Evolutionary conservation across 2,797 vertebrate species (phyloP), one percentile per base, ranked within the genome.

Genomic region (Botia almorhae): DNA sequence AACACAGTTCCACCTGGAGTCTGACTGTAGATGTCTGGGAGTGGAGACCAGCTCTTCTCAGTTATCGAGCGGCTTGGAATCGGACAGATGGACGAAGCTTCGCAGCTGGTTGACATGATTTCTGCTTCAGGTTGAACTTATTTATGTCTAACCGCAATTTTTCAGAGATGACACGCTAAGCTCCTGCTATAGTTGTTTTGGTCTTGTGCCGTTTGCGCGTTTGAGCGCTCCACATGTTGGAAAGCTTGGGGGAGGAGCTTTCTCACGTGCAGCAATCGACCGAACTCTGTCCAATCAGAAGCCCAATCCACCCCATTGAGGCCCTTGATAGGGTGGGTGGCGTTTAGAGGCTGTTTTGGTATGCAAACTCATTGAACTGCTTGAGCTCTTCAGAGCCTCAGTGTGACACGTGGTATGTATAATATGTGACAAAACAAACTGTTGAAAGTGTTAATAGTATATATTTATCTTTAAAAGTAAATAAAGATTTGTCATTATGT

Each of bases 11-110:
- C 90, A 39, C 88, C 86, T 0, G 3, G 90, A 0, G 80, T 91
- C 78, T 87, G 90, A 86, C 91, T 88, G 90, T 88, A 93, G 85
- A 82, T 82, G 51, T 90, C 76, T 0, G 74, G 65, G 2, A 87
- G 75, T 26, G 84, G 85, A 29, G 88, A 67, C 83, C 86, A 86
- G 83, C 71, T 80, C 13, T 87, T 75, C 17, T 83, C 19, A 4
- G 46, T 73, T 0, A 48, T 53, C 1, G 85, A 84, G 17, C 87
- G 83, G 74, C 83, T 85, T 8, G 60, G 89, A 63, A 93, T 88
- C 2, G 89, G 89, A 81, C 89, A 92, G 78, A 80, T 85, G 7
- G 83, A 85, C 39, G 79, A 84, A n/a, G 74, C 63, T 65, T 83
- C 81, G 61, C 75, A 83, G 64, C 53, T 82, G 14, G 75, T 80